phyloP scores from a whole-genome alignment of 2,113 vertebrate species.

The Lichenostomus cassidix region DNA sequence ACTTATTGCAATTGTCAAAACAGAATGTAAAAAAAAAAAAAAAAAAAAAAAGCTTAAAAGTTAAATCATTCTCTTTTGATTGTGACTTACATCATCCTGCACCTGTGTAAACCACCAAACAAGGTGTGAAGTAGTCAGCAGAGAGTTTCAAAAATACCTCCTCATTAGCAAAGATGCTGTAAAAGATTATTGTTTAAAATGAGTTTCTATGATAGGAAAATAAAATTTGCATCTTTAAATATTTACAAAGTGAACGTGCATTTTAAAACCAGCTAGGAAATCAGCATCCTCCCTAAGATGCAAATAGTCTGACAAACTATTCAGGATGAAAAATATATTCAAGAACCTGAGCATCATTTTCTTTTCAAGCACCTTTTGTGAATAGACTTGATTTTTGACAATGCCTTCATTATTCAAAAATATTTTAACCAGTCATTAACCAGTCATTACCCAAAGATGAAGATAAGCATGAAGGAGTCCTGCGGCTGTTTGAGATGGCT shows the following conservation, averaged over 20 bases:
- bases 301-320: conserved; percentile 9
- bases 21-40: neutral
- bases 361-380: neutral
- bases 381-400: conserved; percentile 62
- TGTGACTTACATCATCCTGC: neutral
- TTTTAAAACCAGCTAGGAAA: conserved; percentile 29
- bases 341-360: neutral
- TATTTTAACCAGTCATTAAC: conserved; percentile 43
- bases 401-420: conserved; percentile 27
- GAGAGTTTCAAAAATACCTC: neutral
- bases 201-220: conserved; percentile 1
- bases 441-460: neutral
- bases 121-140: neutral
- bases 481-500: neutral
- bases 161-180: conserved; percentile 2
- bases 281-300: neutral
- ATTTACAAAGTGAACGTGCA: neutral
- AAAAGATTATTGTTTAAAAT: neutral
- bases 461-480: neutral
- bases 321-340: conserved; percentile 24
- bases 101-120: conserved; percentile 46
- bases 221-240: conserved; percentile 50
- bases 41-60: neutral
- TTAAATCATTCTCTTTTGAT: neutral
- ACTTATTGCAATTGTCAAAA: neutral